These are phyloP conservation scores for Balanococcus diminutus DNA, from an alignment of 2,888 invertebrate species.

Conservation along the genomic window DNA sequence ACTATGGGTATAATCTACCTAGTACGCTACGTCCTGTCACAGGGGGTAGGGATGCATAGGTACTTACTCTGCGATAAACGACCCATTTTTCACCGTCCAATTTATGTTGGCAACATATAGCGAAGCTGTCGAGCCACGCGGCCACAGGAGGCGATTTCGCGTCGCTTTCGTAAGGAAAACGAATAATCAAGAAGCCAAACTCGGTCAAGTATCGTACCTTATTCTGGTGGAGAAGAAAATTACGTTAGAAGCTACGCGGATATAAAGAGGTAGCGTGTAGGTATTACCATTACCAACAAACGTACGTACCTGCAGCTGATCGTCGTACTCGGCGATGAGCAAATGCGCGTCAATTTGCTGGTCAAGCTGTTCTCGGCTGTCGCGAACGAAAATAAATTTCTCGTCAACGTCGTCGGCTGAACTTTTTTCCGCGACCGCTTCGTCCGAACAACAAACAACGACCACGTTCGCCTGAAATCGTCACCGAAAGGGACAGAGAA, in stretches of 20 bases:
- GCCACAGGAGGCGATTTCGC: background rate
- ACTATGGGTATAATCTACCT: too few species aligned
- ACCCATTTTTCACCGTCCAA: constrained; percentile 8
- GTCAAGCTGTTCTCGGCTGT: background rate
- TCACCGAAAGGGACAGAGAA: too few species aligned
- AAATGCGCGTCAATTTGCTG: background rate
- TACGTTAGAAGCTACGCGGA: background rate
- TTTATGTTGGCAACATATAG: background rate
- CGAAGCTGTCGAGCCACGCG: background rate
- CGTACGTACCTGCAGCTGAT: background rate
- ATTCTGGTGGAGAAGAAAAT: background rate
- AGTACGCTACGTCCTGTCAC: too few species aligned
- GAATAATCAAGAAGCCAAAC: background rate
- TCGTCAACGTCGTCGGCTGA: background rate
- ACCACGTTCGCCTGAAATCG: background rate
- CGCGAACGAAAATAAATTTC: background rate
- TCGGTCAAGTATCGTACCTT: background rate
- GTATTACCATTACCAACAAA: too few species aligned
- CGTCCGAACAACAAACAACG: background rate
- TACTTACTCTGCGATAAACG: constrained; percentile 9
- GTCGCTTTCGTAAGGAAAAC: background rate
- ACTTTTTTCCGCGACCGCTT: background rate
- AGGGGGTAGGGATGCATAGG: background rate
- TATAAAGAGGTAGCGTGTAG: background rate
- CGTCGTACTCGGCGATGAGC: background rate